These are phyloP conservation scores for Phytoseiulus persimilis DNA, from an alignment of 2,888 invertebrate species.

Conservation along the genomic window DNA sequence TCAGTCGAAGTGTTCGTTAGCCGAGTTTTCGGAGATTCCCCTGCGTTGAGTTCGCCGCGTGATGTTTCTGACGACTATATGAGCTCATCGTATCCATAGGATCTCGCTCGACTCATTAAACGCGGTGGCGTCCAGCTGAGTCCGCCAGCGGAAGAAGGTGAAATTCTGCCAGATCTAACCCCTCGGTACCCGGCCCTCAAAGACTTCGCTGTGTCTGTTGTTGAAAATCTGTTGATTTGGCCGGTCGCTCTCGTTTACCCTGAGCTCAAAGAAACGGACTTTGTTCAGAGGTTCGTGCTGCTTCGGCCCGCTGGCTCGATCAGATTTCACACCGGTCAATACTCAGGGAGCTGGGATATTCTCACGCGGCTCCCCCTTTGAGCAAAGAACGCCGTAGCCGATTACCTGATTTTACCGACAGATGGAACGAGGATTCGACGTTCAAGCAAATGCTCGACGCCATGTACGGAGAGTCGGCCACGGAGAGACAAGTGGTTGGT, in stretches of 20 bases:
- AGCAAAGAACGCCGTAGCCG: too few species aligned
- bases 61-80: not conserved
- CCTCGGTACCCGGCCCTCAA: not conserved
- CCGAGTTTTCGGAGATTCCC: too few species aligned
- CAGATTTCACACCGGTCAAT: too few species aligned
- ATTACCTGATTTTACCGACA: not conserved
- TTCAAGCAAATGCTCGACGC: constrained; percentile 17
- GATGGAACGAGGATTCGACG: constrained; percentile 22
- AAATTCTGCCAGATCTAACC: not conserved
- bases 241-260: constrained; percentile 82
- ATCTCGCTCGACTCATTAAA: constrained; percentile 9
- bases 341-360: too few species aligned
- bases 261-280: constrained; percentile 75
- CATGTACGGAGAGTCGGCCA: not conserved
- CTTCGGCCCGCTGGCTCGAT: too few species aligned
- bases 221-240: constrained; percentile 62
- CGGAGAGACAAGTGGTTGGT: not conserved
- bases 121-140: not conserved
- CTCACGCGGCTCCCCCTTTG: too few species aligned
- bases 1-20: too few species aligned
- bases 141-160: not conserved
- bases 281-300: constrained; percentile 67
- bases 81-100: not conserved
- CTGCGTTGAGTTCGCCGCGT: too few species aligned
- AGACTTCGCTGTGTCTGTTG: constrained; percentile 48